phyloP scores from a whole-genome alignment of 2,888 invertebrate genomes.

The Drosophila parthenogenetica region DNA sequence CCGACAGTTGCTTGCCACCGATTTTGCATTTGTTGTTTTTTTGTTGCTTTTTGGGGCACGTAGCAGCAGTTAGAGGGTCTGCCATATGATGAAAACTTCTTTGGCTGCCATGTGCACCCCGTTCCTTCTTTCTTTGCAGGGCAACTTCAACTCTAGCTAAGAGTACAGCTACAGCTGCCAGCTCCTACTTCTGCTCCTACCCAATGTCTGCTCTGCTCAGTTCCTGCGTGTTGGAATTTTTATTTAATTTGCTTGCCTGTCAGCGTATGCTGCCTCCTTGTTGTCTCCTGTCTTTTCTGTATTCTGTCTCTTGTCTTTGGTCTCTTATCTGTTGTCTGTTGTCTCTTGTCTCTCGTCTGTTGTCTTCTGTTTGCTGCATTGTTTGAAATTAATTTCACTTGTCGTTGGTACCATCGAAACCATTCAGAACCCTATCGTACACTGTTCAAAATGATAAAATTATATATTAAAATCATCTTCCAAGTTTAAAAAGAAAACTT shows the following conservation, averaged over 20 bases:
- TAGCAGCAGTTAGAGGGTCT: conserved; percentile 54
- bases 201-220: conserved; percentile 42
- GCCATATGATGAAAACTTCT: conserved; percentile 59
- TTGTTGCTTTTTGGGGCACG: conserved; percentile 43
- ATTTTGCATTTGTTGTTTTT: conserved; percentile 9
- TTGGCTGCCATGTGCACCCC: not conserved
- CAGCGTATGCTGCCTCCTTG: conserved; percentile 41
- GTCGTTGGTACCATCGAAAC: conserved; percentile 59
- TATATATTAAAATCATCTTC: not conserved
- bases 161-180: not conserved
- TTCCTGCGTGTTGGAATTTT: conserved; percentile 71
- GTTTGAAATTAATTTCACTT: conserved; percentile 81
- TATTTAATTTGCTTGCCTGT: conserved; percentile 74
- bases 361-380: conserved; percentile 76
- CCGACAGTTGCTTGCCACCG: conserved; percentile 26
- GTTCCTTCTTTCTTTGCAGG: not conserved
- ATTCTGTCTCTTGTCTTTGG: conserved; percentile 2
- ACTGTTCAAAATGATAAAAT: conserved; percentile 1
- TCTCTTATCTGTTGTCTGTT: conserved; percentile 7
- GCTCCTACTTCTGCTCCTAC: conserved; percentile 16
- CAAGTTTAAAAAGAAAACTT: too few species aligned
- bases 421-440: conserved; percentile 23
- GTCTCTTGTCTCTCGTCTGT: conserved; percentile 40
- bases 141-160: conserved; percentile 26
- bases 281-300: conserved; percentile 8